phyloP scores from a whole-genome alignment of 2,797 vertebrate genomes.

The Hozukius guyotensis region DNA sequence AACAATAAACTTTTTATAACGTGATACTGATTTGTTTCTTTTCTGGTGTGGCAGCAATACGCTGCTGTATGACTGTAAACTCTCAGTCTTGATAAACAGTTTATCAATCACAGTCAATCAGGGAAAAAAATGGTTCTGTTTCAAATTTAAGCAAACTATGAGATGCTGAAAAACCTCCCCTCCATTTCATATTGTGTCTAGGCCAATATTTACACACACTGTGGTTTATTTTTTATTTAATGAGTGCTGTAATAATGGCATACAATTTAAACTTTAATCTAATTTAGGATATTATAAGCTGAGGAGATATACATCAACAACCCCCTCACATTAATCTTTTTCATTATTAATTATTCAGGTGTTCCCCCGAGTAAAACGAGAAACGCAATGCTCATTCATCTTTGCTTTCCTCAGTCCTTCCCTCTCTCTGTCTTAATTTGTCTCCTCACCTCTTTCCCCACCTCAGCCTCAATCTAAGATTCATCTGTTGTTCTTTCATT shows the following conservation, averaged over 20 bases:
- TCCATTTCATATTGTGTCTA: not conserved
- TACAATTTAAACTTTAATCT: slow-evolving; percentile 42
- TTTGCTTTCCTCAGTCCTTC: not conserved
- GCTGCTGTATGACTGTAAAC: no score
- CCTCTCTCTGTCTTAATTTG: slow-evolving; percentile 12
- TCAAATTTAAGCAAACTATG: not conserved
- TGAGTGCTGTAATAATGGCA: slow-evolving; percentile 32
- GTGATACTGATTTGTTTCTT: no score
- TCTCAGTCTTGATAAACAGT: not conserved
- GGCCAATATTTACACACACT: slow-evolving; percentile 9
- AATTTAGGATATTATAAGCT: slow-evolving; percentile 47
- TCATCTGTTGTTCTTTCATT: slow-evolving; percentile 1
- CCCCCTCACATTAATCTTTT: slow-evolving; percentile 39
- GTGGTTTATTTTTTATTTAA: slow-evolving; percentile 27
- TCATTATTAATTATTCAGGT: slow-evolving; percentile 63
- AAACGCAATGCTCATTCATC: slow-evolving; percentile 17
- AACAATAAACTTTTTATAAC: no score
- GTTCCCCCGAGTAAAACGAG: slow-evolving; percentile 12
- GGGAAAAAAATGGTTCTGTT: not conserved
- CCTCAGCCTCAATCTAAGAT: not conserved
- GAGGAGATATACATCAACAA: slow-evolving; percentile 23
- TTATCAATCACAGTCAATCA: not conserved
- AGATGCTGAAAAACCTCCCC: not conserved
- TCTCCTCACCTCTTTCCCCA: slow-evolving; percentile 3
- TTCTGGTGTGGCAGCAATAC: no score